These are phyloP conservation scores for Torymus aiolomorphi DNA, from an alignment of 2,888 invertebrate genomes.

Conservation along the genomic window DNA sequence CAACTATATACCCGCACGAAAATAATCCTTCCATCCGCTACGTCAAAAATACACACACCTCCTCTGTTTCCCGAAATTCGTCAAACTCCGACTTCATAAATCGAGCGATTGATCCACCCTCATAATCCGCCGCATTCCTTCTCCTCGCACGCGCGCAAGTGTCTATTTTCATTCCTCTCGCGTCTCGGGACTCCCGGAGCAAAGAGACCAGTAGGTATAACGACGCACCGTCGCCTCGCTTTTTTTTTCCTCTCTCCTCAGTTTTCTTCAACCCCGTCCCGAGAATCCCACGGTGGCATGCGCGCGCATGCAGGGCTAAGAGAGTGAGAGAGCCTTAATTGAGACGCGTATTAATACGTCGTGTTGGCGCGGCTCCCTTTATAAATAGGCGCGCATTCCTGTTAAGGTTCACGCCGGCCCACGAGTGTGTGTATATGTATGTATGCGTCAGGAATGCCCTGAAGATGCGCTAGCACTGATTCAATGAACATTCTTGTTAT, in stretches of 20 bases:
- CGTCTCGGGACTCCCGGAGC: not conserved
- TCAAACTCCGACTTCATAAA: not conserved
- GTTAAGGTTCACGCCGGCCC: constrained; percentile 24
- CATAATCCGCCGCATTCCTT: constrained; percentile 11
- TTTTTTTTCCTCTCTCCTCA: too few species aligned
- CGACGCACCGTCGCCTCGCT: too few species aligned
- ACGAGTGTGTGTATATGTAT: too few species aligned
- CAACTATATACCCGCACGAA: too few species aligned
- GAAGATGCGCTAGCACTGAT: too few species aligned
- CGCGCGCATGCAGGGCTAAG: not conserved
- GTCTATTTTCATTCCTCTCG: constrained; percentile 41
- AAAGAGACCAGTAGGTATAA: too few species aligned
- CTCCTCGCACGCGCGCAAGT: not conserved
- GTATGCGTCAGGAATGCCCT: too few species aligned
- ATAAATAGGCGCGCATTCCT: constrained; percentile 50
- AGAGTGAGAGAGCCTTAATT: constrained; percentile 26
- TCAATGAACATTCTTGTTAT: too few species aligned
- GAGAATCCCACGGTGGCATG: constrained; percentile 29
- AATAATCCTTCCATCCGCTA: too few species aligned
- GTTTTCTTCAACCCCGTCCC: not conserved
- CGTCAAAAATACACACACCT: too few species aligned
- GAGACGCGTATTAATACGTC: constrained; percentile 48
- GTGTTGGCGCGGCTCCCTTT: constrained; percentile 20
- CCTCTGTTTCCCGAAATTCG: not conserved
- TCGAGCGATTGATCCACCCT: constrained; percentile 24